A percentile compares a stretch with the other conserved stretches of the same genome.
Conservation (phyloP, 2,113 vertebrate genomes). For the Cygnus buccinator region DNA sequence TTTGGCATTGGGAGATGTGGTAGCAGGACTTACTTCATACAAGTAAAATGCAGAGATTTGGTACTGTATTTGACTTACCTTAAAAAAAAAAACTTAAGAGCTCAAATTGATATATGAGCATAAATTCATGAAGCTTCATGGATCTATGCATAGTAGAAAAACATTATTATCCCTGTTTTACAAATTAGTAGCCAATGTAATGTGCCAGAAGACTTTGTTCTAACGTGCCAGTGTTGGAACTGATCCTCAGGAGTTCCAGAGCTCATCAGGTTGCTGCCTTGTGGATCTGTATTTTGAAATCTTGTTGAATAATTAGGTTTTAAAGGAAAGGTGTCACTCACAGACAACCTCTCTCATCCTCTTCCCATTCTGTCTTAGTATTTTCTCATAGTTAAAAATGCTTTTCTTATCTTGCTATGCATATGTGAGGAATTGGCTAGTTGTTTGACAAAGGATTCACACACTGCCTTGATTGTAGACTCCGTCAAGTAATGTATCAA, state of each 20-base stretch:
- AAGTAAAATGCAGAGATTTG: not conserved
- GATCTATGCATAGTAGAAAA: not conserved
- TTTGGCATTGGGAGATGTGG: not conserved
- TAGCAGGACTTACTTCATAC: not conserved
- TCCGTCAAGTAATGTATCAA: not conserved
- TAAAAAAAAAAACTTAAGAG: not conserved
- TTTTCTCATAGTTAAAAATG: not conserved
- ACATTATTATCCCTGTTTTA: not conserved
- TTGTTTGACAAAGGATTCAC: not conserved
- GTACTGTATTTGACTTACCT: not conserved
- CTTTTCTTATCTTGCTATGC: not conserved
- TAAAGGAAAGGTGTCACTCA: not conserved
- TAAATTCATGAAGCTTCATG: not conserved
- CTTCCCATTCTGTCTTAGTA: not conserved
- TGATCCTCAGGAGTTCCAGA: not conserved
- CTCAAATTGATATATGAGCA: not conserved
- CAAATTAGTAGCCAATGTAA: not conserved
- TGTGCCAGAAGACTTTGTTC: not conserved
- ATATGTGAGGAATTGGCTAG: not conserved
- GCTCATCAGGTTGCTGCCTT: not conserved
- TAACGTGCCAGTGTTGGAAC: not conserved
- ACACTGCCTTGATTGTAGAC: not conserved
- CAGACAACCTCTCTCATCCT: not conserved
- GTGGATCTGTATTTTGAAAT: not conserved
- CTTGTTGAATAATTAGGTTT: not conserved